Base-by-base conservation (phyloP, 2,113 vertebrate genomes). In the Mustela nigripes region DNA sequence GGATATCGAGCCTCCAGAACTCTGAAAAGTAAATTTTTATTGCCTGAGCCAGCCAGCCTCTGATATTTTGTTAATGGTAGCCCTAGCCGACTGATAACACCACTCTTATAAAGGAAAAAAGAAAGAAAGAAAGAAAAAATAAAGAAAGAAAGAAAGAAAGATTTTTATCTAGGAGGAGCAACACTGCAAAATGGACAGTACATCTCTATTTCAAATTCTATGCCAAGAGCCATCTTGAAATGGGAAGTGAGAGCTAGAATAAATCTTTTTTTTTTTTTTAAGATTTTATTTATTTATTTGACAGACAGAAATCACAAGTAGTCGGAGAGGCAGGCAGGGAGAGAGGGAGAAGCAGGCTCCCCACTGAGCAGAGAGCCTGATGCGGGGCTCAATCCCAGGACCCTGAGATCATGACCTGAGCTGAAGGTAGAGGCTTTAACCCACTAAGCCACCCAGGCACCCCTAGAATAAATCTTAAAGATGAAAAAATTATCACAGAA, bases 201-300 rank as follows among this genome's bases (percentile, higher is more conserved):
- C 4, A 67, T 84, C n/a, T 90, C 58, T 62, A 83, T 93, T 96
- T 94, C 5, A 78, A 93, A 82, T 91, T 95, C 48, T 93, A 48
- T 42, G 31, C 45, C 67, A 78, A 67, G 48, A 81, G 28, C 78
- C 73, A 48, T 56, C 65, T 65, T 87, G 60, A 93, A 94, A 56
- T 97, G 22, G 33, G 95, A 96, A 86, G 10, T 69, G 28, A 86
- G 62, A 97, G 31, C n/a, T 73, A 87, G 73, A 92, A 95, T 74
- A 88, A 89, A 94, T 48, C 91, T 90, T 53, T 53, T 53, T 53
- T 53, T 11, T 11, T 50, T 53, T 53, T 53, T 16, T 1, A 53
- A 53, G 50, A 53, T 53, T 53, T 53, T 53, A 53, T 53, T 53
- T 53, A 53, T 53, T 53, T 53, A 53, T 53, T 53, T 53, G 50